Conservation (phyloP, 2,888 invertebrate species). For the Chaetoderma sp. region DNA sequence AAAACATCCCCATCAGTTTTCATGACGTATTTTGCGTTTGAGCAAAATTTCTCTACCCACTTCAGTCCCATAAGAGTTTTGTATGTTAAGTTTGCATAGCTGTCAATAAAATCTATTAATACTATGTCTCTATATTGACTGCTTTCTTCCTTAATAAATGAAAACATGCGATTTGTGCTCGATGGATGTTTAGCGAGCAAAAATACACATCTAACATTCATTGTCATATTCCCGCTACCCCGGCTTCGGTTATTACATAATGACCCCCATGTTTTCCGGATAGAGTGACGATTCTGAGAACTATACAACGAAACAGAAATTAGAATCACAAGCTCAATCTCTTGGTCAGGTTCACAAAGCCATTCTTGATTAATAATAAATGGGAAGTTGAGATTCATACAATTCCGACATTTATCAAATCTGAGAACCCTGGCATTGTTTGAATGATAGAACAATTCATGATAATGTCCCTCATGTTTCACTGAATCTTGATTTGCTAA, state of each 20-base stretch:
- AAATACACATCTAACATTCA: constrained; percentile 42
- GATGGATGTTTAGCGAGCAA: constrained; percentile 42
- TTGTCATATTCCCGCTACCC: no score
- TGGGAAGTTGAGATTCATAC: constrained; percentile 41
- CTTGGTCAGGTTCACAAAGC: constrained; percentile 28
- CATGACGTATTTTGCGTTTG: constrained; percentile 48
- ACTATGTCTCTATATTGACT: constrained; percentile 42
- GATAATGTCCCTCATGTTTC: no score
- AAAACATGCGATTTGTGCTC: constrained; percentile 2
- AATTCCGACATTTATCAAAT: no score
- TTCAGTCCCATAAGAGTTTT: constrained; percentile 47
- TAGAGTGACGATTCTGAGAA: constrained; percentile 28
- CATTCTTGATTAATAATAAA: constrained; percentile 30
- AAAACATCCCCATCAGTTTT: constrained; percentile 60
- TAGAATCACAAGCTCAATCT: constrained; percentile 37
- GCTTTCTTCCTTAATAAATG: constrained; percentile 31
- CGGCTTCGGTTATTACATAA: constrained; percentile 30
- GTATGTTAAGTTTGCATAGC: constrained; percentile 53
- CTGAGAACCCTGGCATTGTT: no score
- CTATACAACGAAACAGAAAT: constrained; percentile 43
- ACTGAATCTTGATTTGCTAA: no score
- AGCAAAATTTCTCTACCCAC: constrained; percentile 43
- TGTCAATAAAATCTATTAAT: constrained; percentile 44
- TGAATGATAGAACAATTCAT: no score
- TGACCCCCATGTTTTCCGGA: constrained; percentile 48